A percentile compares a stretch with the other conserved stretches of the same genome.
Evolutionary conservation across 1,140 invertebrate species (phyloP).

Genomic region (Drosophila leontia): DNA sequence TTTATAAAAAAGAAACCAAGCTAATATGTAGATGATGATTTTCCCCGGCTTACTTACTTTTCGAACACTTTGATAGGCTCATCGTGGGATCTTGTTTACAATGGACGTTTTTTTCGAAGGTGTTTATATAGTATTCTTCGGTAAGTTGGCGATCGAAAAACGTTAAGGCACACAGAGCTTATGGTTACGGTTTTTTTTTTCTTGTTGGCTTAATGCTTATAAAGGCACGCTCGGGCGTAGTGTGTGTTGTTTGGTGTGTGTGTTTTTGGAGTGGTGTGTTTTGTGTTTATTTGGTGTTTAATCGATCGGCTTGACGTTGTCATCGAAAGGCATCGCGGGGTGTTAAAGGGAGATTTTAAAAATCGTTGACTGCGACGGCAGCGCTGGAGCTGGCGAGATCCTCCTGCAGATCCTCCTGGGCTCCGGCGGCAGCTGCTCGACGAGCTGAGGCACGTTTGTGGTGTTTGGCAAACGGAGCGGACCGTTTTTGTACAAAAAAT

Average conservation of each 20-base stretch:
- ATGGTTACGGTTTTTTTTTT: constrained; percentile 28
- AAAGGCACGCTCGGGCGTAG: constrained; percentile 72
- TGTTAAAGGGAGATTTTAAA: constrained; percentile 72
- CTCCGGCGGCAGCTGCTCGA: constrained; percentile 55
- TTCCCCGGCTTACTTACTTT: constrained; percentile 61
- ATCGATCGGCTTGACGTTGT: constrained; percentile 36
- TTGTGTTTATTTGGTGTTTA: constrained; percentile 21
- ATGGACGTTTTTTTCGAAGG: constrained; percentile 27
- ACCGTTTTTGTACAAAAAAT: constrained; percentile 80
- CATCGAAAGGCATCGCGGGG: constrained; percentile 63
- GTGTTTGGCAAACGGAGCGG: constrained; percentile 72
- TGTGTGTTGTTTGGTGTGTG: constrained; percentile 43
- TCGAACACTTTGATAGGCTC: constrained; percentile 50
- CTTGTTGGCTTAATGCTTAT: constrained; percentile 38
- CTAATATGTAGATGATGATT: background rate
- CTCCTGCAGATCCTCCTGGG: constrained; percentile 16
- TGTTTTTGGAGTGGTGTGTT: constrained; percentile 44
- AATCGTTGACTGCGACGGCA: constrained; percentile 79
- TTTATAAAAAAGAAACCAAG: background rate
- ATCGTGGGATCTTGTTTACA: constrained; percentile 43
- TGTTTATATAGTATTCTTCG: constrained; percentile 18
- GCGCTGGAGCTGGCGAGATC: constrained; percentile 46
- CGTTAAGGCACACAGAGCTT: constrained; percentile 67
- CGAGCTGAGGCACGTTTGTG: constrained; percentile 83
- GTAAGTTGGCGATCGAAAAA: constrained; percentile 48